phyloP scores from a whole-genome alignment of 2,113 vertebrate species.

The Lagopus muta region DNA sequence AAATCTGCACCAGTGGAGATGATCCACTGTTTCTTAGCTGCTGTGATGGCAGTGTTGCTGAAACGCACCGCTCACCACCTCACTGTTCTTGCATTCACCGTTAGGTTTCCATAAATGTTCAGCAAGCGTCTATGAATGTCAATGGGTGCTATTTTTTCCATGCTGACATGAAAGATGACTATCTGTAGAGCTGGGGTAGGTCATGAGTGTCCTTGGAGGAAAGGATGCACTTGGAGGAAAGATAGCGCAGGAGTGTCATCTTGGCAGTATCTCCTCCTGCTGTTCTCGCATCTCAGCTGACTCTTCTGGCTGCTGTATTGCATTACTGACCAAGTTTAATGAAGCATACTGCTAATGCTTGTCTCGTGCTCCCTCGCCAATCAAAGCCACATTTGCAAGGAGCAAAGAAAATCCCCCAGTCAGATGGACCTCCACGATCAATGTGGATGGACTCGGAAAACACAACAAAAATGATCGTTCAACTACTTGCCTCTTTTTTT shows the following conservation, averaged over 20 bases:
- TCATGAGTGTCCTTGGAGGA: background rate
- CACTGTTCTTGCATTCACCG: background rate
- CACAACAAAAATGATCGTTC: background rate
- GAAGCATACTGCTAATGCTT: rapidly evolving
- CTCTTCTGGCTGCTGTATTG: background rate
- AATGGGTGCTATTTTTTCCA: too few species aligned
- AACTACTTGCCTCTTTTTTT: background rate
- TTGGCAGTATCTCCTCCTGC: background rate
- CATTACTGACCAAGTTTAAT: background rate
- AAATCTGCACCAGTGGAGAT: too few species aligned
- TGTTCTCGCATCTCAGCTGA: background rate
- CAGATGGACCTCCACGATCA: background rate
- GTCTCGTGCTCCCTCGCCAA: background rate
- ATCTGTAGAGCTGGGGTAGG: background rate
- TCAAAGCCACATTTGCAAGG: background rate
- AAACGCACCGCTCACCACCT: background rate
- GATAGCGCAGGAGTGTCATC: background rate
- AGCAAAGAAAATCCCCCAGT: background rate
- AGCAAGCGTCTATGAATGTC: background rate
- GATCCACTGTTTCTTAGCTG: background rate
- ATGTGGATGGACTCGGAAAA: background rate
- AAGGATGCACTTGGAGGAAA: background rate
- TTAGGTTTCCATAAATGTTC: background rate
- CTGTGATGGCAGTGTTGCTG: background rate
- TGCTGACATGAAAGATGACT: background rate